phyloP scores from a whole-genome alignment of 2,797 vertebrate genomes.

The Acomys russatus region DNA sequence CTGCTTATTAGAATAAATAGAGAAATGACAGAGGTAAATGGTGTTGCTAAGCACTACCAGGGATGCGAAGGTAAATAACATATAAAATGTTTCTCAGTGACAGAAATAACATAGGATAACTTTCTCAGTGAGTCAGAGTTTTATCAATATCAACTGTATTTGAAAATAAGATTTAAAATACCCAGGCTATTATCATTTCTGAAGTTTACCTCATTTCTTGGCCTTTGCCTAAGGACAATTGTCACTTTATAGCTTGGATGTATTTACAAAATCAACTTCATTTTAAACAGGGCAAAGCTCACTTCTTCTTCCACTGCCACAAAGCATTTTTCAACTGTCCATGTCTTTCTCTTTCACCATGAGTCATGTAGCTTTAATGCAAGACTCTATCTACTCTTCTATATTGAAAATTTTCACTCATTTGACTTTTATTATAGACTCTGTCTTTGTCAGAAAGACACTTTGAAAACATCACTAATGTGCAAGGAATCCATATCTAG shows the following conservation, averaged over 20 bases:
- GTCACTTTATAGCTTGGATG: background rate
- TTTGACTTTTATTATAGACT: conserved; percentile 68
- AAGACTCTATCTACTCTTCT: conserved; percentile 51
- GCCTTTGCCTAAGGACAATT: background rate
- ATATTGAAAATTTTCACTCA: conserved; percentile 53
- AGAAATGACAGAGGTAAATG: background rate
- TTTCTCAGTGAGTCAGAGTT: background rate
- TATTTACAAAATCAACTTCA: conserved; percentile 20
- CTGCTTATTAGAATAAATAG: background rate
- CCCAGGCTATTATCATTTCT: background rate
- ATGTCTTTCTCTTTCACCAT: conserved; percentile 30
- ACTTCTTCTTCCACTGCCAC: conserved; percentile 9
- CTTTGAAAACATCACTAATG: conserved; percentile 54
- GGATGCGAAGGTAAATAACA: background rate
- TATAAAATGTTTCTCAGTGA: background rate
- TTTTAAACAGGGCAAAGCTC: background rate
- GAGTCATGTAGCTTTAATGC: conserved; percentile 50
- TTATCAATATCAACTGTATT: background rate
- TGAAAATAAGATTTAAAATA: conserved; percentile 19
- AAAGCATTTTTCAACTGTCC: conserved; percentile 28
- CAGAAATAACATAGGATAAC: background rate
- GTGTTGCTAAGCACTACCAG: background rate
- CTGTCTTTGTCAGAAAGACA: conserved; percentile 64
- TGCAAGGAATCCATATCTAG: conserved; percentile 49
- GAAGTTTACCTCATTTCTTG: background rate